These are phyloP conservation scores for Geophilus truncorum DNA, from an alignment of 2,888 invertebrate genomes.

Conservation along the genomic window DNA sequence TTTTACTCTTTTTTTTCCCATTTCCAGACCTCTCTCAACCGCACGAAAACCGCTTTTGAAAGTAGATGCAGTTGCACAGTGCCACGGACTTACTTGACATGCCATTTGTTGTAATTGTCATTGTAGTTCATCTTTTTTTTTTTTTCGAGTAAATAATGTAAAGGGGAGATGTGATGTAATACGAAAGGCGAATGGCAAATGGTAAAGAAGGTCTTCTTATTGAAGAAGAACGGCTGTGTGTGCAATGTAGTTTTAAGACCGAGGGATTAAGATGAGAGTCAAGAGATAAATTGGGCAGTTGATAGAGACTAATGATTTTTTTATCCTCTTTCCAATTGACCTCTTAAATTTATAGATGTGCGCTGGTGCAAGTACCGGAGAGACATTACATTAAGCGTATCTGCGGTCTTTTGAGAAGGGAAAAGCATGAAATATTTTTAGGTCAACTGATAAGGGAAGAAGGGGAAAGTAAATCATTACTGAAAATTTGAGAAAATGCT, in stretches of 20 bases:
- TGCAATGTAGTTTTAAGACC: not conserved
- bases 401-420: not conserved
- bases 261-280: not conserved
- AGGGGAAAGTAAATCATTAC: not conserved
- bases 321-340: conserved; percentile 18
- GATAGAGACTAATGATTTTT: not conserved
- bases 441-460: not conserved
- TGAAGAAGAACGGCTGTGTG: not conserved
- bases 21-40: not conserved
- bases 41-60: not conserved
- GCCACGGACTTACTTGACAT: not conserved
- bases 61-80: not conserved
- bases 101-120: conserved; percentile 15
- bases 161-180: not conserved
- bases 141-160: not conserved
- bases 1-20: not conserved
- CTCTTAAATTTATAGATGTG: conserved; percentile 13
- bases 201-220: not conserved
- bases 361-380: not conserved
- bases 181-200: not conserved
- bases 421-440: not conserved
- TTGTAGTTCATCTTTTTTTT: not conserved
- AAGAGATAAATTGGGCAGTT: not conserved
- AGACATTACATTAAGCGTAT: not conserved
- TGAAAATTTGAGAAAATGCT: not conserved